Evolutionary conservation across 64 coral and sea anemone genomes (phyloP).

Genomic region (Actinia tenebrosa): DNA sequence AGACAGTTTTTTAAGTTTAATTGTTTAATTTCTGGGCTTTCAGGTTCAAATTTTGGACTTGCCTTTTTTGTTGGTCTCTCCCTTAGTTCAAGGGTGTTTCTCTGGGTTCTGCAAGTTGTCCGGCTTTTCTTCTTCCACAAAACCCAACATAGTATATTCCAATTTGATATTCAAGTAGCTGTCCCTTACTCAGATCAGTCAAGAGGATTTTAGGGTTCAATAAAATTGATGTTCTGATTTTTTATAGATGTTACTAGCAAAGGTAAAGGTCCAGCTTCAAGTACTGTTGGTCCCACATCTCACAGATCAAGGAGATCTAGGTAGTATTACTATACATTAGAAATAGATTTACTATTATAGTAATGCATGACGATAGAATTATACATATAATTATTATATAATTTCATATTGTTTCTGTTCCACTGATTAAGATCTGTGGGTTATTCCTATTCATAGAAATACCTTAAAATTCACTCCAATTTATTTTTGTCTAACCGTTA

Average conservation of each 20-base stretch:
- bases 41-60: too few species aligned
- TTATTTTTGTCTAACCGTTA: too few species aligned
- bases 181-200: neutral
- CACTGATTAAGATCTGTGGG: neutral
- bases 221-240: neutral
- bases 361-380: neutral
- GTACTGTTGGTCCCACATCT: neutral
- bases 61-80: too few species aligned
- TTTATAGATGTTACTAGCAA: neutral
- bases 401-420: neutral
- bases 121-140: too few species aligned
- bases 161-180: too few species aligned
- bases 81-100: too few species aligned
- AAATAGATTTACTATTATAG: neutral
- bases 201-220: neutral
- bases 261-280: neutral
- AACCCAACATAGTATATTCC: too few species aligned
- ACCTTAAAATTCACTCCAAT: too few species aligned
- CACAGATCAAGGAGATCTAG: neutral
- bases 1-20: too few species aligned
- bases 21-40: too few species aligned
- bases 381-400: neutral
- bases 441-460: neutral
- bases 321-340: neutral
- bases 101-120: too few species aligned